Evolutionary conservation across 2,113 vertebrate species (phyloP).

Genomic region (human (Homo sapiens)): DNA sequence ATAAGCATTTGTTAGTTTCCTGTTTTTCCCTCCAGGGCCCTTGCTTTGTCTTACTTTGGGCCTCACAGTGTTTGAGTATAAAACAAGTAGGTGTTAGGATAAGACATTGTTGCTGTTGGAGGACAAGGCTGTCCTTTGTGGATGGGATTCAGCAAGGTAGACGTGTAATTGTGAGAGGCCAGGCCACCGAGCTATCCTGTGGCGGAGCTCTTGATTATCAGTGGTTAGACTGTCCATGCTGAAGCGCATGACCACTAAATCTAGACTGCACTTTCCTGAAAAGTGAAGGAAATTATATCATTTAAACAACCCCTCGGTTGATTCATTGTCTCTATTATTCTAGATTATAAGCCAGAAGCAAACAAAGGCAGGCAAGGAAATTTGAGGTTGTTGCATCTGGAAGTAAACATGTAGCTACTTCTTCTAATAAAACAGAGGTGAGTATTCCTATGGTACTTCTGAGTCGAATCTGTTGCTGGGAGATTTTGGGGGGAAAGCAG

Average conservation of each 20-base stretch:
- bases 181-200: fast-evolving
- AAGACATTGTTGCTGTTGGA: fast-evolving
- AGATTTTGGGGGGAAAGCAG: background rate
- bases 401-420: background rate
- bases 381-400: background rate
- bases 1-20: background rate
- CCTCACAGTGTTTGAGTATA: background rate
- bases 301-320: background rate
- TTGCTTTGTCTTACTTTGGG: background rate
- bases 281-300: background rate
- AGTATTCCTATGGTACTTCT: too few species aligned
- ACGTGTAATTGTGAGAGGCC: fast-evolving
- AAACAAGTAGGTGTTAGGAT: background rate
- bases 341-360: background rate
- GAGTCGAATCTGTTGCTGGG: background rate
- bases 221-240: fast-evolving
- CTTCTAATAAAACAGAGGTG: background rate
- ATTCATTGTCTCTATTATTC: background rate
- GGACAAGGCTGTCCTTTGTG: background rate
- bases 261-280: background rate
- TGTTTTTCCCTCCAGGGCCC: fast-evolving
- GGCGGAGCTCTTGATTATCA: background rate
- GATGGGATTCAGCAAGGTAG: too few species aligned
- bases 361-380: background rate
- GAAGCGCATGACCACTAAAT: fast-evolving